Evolutionary conservation across 23 tunicate species (phyloP), one percentile per base, ranked within the genome.

Genomic region (Ciona savignyi): DNA sequence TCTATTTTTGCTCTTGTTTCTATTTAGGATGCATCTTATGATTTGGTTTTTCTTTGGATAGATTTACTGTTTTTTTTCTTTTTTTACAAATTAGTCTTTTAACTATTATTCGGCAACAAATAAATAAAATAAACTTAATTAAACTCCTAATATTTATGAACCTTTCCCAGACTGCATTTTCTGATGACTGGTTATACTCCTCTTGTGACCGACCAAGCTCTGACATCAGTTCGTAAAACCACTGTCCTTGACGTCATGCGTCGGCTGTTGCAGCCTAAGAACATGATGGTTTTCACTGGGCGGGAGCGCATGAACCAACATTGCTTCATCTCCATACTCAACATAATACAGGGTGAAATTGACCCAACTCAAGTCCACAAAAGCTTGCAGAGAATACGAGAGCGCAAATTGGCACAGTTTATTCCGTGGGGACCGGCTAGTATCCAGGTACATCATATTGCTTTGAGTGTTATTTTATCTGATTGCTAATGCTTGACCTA

Each of bases 181-280:
- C 68, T 95, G 70, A 95, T 95, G 99, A 95, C 99, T 29, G 99
- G 99, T 1, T 95, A 95, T 70, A 95, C 99, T 27, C 99, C 99
- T 0, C 73, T 95, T 29, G 85, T 95, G 24, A 85, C 82, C 26
- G 96, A 89, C 68, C 85, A 88, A 32, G 77, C 91, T 0, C 31
- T 74, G 33, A 72, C 99, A 30, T 89, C 93, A 4, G 99, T 95
- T 20, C 72, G 90, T 6, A 86, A 95, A 71, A 95, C 99, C 34
- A 95, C 99, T 0, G 99, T 89, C 20, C 93, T 95, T 32, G 99
- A 95, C 60, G 99, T 95, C 19, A 95, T 95, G 99, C 69, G 99
- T 35, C 51, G 99, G 23, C 65, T 95, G 60, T 65, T 95, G 23
- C 96, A 95, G 35, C 96, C 99, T 0, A 95, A 95, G 71, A 95